phyloP scores from a whole-genome alignment of 2,113 vertebrate species.

The Burhinus bistriatus region DNA sequence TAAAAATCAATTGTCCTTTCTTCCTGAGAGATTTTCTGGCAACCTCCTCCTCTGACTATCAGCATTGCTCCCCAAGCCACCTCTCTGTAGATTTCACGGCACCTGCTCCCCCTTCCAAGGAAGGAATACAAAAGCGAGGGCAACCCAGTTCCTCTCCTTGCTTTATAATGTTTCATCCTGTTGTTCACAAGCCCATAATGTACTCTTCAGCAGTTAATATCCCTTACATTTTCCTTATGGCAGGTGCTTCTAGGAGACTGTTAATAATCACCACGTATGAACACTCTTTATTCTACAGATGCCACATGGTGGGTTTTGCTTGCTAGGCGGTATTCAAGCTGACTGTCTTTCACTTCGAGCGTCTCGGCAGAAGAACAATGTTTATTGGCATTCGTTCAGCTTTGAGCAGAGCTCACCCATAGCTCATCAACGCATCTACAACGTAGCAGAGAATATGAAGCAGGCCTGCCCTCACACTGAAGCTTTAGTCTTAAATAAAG shows the following conservation, averaged over 20 bases:
- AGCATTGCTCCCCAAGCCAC: neutral
- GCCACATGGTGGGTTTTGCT: neutral
- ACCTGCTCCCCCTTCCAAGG: neutral
- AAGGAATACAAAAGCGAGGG: neutral
- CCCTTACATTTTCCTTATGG: neutral
- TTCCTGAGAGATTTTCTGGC: constrained; percentile 24
- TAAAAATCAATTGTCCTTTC: constrained; percentile 33
- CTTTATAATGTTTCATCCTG: neutral
- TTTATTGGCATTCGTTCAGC: neutral
- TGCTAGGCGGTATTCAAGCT: neutral
- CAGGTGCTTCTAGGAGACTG: neutral
- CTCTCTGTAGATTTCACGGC: neutral
- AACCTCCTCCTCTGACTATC: neutral
- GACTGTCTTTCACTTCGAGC: neutral
- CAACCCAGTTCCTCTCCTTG: neutral
- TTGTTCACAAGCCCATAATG: neutral
- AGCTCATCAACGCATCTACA: neutral
- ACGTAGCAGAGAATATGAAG: neutral
- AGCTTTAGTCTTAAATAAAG: neutral
- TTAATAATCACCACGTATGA: neutral
- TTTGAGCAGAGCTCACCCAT: neutral
- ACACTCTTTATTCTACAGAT: neutral
- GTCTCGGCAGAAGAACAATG: fast-evolving
- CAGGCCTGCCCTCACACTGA: neutral
- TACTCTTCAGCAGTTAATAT: neutral